Base-by-base conservation (phyloP, 2,113 vertebrate genomes). In the Lota lota region DNA sequence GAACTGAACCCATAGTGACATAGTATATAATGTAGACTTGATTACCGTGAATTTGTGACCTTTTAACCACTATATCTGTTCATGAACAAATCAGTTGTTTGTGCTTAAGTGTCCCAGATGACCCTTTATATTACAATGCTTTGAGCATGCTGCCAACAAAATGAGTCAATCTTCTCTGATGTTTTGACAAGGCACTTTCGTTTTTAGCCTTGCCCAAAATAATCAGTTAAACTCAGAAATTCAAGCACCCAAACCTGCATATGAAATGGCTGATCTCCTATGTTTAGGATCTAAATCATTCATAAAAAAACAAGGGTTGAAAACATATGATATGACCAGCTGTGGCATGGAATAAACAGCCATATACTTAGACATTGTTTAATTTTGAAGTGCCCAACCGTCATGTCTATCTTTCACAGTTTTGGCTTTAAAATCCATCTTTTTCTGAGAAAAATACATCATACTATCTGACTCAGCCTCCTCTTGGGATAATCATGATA, bases 331-430 rank as follows among this genome's bases (percentile, higher is more conserved):
- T 47, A 51, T 22, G 75, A 79, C 82, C 60, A 69, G 70, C 77
- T 79, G 69, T 76, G 84, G 81, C 87, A 85, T 82, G 84, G 84
- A 88, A 88, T 76, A 74, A 83, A 88, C 87, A 90, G 88, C 88
- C 87, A 90, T 90, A 65, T 40, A 71, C 64, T 64, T 61, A 70
- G 66, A 66, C 54, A 51, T 28, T 21, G 64, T 73, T 78, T 64
- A 56, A 78, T 65, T 72, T 75, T 65, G 22, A 22, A 65, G 20
- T 18, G 19, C 63, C 69, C 33, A 74, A 67, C 81, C 72, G 28
- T 79, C 83, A 83, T 83, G 83, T 69, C 79, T 62, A 73, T 74
- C 64, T 67, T 65, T 76, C 63, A 72, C 68, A 62, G 79, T 79
- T 63, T 50, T 80, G 72, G 58, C 60, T 53, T 66, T 28, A 74